Evolutionary conservation across 2,888 invertebrate species (phyloP).

Genomic region (Apamea anceps): DNA sequence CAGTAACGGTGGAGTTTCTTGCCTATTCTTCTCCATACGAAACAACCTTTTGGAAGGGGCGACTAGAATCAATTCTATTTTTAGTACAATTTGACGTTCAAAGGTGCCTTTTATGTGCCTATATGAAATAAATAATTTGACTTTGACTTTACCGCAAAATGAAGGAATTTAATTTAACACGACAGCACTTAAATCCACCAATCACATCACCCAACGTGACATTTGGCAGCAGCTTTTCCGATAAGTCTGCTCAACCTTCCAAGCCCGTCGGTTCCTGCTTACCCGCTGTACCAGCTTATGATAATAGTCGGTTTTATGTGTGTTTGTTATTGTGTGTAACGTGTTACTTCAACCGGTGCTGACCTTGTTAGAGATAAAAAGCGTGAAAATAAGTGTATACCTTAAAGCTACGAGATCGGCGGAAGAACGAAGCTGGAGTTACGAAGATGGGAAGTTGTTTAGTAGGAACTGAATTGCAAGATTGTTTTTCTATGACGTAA

Average conservation of each 20-base stretch:
- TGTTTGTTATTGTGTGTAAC: constrained; percentile 49
- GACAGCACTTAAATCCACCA: background rate
- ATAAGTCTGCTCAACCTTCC: background rate
- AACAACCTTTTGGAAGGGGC: background rate
- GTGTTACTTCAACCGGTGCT: constrained; percentile 46
- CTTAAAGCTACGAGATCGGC: constrained; percentile 32
- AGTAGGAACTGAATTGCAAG: background rate
- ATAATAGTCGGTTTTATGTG: constrained; percentile 25
- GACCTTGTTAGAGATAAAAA: constrained; percentile 64
- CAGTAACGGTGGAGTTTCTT: background rate
- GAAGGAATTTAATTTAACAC: too few relatives aligned
- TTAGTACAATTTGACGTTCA: background rate
- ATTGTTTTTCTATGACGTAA: background rate
- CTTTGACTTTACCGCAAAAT: too few relatives aligned
- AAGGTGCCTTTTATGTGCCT: too few relatives aligned
- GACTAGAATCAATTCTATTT: background rate
- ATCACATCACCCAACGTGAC: background rate
- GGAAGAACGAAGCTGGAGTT: background rate
- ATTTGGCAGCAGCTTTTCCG: constrained; percentile 17
- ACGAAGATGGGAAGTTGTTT: background rate
- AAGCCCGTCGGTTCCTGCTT: background rate
- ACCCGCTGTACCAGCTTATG: constrained; percentile 15
- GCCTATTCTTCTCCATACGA: background rate
- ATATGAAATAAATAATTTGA: too few relatives aligned
- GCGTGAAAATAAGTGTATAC: constrained; percentile 62